Conservation (phyloP, 2,888 invertebrate species). For the Dynastes hyllus region DNA sequence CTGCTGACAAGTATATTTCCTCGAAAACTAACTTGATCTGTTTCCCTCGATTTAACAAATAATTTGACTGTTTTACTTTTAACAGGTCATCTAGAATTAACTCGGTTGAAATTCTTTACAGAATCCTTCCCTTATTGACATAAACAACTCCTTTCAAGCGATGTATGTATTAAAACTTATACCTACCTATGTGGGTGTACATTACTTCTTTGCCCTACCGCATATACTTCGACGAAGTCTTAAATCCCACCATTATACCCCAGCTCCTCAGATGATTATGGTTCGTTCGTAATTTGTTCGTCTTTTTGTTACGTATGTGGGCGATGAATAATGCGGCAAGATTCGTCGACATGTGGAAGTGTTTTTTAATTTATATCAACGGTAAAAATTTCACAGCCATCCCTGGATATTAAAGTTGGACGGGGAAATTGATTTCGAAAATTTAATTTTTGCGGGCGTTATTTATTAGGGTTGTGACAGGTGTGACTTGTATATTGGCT, state of each 20-base stretch:
- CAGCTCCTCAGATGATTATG: conserved; percentile 11
- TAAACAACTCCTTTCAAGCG: not conserved
- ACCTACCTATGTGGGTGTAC: conserved; percentile 32
- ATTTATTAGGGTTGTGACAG: conserved; percentile 26
- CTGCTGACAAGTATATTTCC: too few species aligned
- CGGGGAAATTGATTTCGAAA: conserved; percentile 39
- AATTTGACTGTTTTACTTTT: too few species aligned
- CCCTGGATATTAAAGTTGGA: conserved; percentile 15
- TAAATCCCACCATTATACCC: conserved; percentile 2
- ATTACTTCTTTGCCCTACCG: conserved; percentile 16
- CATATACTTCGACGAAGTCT: conserved; percentile 8
- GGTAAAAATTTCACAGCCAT: conserved; percentile 35
- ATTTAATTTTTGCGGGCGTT: conserved; percentile 40
- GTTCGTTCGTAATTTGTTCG: conserved; percentile 37
- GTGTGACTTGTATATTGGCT: not conserved
- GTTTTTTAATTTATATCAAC: conserved; percentile 45
- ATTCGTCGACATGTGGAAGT: conserved; percentile 36
- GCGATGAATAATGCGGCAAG: conserved; percentile 40
- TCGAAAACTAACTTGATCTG: too few species aligned
- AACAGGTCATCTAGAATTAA: too few species aligned
- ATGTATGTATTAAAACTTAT: not conserved
- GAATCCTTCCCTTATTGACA: not conserved
- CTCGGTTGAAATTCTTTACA: not conserved
- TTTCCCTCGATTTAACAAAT: too few species aligned
- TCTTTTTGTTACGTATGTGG: conserved; percentile 37